phyloP scores from a whole-genome alignment of 2,888 invertebrate species.

The Pristionchus maxplancki region DNA sequence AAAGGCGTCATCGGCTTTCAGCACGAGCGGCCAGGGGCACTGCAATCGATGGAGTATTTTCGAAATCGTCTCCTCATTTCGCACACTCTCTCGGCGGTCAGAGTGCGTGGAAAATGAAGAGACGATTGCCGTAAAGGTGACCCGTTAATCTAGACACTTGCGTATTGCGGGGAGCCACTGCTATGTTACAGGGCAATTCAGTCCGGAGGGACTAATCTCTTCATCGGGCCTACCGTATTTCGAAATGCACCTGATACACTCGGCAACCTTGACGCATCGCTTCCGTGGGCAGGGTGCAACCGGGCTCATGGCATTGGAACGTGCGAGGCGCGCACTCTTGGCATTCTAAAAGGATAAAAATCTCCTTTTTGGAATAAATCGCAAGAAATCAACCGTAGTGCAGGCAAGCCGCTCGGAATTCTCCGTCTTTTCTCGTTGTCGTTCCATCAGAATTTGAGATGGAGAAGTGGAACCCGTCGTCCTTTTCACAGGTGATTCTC shows the following conservation, averaged over 20 bases:
- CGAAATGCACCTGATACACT: neutral
- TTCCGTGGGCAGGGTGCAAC: neutral
- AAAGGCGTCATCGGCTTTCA: no score
- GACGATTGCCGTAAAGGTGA: no score
- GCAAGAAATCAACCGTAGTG: neutral
- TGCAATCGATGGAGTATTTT: no score
- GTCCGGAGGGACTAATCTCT: no score
- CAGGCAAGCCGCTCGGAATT: neutral
- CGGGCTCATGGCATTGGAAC: neutral
- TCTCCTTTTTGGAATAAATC: neutral
- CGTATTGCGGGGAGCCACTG: no score
- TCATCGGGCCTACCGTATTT: no score
- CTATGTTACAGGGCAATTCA: no score
- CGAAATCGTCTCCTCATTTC: no score
- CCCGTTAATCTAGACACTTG: no score
- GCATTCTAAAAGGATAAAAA: neutral
- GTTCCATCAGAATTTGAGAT: neutral
- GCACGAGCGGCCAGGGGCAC: no score
- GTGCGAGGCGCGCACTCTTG: neutral
- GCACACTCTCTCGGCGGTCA: no score
- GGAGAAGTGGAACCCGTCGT: neutral
- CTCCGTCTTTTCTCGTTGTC: neutral
- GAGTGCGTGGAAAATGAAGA: no score
- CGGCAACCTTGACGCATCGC: neutral
- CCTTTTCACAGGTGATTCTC: neutral